Conservation (phyloP, 1,140 invertebrate genomes). For the Oryzaephilus surinamensis region DNA sequence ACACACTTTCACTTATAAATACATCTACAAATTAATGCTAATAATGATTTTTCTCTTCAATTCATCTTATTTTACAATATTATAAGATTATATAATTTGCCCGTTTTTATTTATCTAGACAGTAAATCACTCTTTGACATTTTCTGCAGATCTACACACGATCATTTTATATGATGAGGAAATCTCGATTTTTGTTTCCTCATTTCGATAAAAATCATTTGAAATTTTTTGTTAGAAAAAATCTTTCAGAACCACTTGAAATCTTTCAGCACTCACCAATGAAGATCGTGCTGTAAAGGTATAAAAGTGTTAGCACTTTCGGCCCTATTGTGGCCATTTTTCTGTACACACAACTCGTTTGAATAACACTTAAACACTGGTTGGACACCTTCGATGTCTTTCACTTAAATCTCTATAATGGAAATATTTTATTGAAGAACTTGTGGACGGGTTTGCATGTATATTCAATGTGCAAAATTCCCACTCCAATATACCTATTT, state of each 20-base stretch:
- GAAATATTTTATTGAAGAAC: slow-evolving; percentile 25
- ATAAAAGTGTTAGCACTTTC: slow-evolving; percentile 14
- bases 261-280: slow-evolving; percentile 17
- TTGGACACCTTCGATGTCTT: slow-evolving; percentile 20
- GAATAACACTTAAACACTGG: slow-evolving; percentile 19
- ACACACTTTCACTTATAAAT: too few relatives aligned
- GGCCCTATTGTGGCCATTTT: slow-evolving; percentile 20
- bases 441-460: slow-evolving; percentile 13
- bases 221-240: background rate
- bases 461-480: slow-evolving; percentile 4
- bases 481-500: slow-evolving; percentile 6
- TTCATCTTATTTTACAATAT: too few relatives aligned
- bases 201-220: background rate
- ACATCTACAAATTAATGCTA: too few relatives aligned
- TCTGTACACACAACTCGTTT: slow-evolving; percentile 14
- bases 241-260: background rate
- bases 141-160: too few relatives aligned
- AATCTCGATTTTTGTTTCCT: too few relatives aligned
- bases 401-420: slow-evolving; percentile 26
- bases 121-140: too few relatives aligned
- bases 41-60: too few relatives aligned
- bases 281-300: slow-evolving; percentile 10
- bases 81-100: too few relatives aligned
- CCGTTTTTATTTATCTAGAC: too few relatives aligned
- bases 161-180: too few relatives aligned